Evolutionary conservation across 2,797 vertebrate species (phyloP), one percentile per base, ranked within the genome.

Genomic region (Rhinoraja longicauda): DNA sequence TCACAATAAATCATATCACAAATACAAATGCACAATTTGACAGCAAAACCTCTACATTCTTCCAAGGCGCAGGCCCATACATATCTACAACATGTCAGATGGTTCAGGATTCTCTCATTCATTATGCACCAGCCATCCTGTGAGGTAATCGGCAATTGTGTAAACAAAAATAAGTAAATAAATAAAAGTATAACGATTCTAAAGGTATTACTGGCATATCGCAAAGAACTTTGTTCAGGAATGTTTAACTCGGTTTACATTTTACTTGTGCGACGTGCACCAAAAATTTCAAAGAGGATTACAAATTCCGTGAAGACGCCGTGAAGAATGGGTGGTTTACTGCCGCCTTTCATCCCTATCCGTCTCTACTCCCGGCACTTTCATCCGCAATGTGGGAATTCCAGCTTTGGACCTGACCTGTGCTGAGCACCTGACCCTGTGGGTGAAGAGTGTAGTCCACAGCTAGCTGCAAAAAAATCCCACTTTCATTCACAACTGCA

Each of bases 371-470:
- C 59, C n/a, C 21, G 17, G 32, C 17, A 13, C 59, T 88, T 88
- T 88, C n/a, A 88, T 88, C 84, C 67, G 59, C 19, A 88, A 36
- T 32, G 21, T 67, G 64, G 29, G 88, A 88, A 88, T 36, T 64
- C 59, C 84, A 88, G 59, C 17, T 64, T n/a, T 19, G 3, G 59
- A 88, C 84, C 59, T 88, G 9, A 64, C 59, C 59, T n/a, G 29
- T 21, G n/a, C 15, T 4, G 4, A 88, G 13, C 64, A 59, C 64
- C 88, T 88, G 84, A 88, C 73, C 67, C 53, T 73, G 45, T 53
- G 39, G 19, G 5, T 57, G 24, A 29, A 91, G 36, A 53, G 36
- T 62, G 7, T n/a, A 73, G 73, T 91, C 13, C 13, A 3, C 90
- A 91, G 67, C 26, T 29, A 39, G 70, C 70, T 53, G 70, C 12